A percentile compares a stretch with the other conserved stretches of the same genome.
Conservation (phyloP, 2,797 vertebrate genomes). For the Trachurus trachurus region DNA sequence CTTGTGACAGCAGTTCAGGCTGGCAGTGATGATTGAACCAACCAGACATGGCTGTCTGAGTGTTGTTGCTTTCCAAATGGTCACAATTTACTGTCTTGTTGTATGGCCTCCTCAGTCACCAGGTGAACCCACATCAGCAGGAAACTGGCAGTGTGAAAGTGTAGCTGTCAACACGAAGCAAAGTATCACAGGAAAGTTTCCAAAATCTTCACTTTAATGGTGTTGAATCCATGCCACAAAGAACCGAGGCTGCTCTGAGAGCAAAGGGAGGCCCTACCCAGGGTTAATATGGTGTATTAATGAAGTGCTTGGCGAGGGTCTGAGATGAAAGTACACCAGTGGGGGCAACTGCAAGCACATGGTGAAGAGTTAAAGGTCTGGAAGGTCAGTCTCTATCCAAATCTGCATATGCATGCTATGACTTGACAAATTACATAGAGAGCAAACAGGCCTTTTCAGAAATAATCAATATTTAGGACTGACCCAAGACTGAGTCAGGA, state of each 20-base stretch:
- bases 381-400: neutral
- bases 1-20: no score
- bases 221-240: neutral
- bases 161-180: neutral
- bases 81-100: no score
- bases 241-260: no score
- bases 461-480: slow-evolving; percentile 20
- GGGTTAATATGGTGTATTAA: neutral
- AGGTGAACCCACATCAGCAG: neutral
- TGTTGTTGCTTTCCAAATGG: neutral
- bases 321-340: neutral
- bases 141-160: neutral
- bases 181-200: neutral
- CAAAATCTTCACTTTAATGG: no score
- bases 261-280: neutral
- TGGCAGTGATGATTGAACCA: no score
- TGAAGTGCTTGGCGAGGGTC: neutral
- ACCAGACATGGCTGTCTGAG: neutral
- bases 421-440: neutral
- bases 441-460: slow-evolving; percentile 6
- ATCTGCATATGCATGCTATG: slow-evolving; percentile 35
- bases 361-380: neutral
- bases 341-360: neutral
- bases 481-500: slow-evolving; percentile 19
- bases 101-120: neutral